A percentile compares a stretch with the other conserved stretches of the same genome.
These are phyloP conservation scores for Neolamprologus falcicula DNA, from an alignment of 2,113 vertebrate species.

Conservation along the genomic window DNA sequence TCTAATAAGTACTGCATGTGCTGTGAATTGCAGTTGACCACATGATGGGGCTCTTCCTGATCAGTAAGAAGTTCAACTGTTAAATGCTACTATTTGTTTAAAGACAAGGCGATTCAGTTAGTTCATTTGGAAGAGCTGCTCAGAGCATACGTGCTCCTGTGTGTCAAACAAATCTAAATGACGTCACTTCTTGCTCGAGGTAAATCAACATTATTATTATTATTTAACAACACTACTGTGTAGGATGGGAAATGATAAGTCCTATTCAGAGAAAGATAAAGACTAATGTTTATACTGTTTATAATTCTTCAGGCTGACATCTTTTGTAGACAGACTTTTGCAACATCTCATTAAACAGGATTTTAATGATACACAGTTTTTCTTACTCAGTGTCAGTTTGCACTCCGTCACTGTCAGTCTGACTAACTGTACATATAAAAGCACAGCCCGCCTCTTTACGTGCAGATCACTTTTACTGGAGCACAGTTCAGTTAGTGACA, in stretches of 20 bases:
- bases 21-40: neutral
- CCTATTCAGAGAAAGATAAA: neutral
- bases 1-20: neutral
- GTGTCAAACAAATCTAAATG: neutral
- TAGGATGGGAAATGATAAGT: neutral
- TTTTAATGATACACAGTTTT: fast-evolving
- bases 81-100: neutral
- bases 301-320: neutral
- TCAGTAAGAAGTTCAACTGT: neutral
- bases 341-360: neutral
- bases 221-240: fast-evolving
- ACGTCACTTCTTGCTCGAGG: fast-evolving
- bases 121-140: neutral
- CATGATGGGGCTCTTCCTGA: neutral
- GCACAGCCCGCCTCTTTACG: neutral
- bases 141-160: neutral
- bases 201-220: neutral
- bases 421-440: fast-evolving
- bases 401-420: neutral
- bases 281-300: neutral
- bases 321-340: too few species aligned
- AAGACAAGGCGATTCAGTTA: neutral
- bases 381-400: neutral
- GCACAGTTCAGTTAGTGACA: neutral
- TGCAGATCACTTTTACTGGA: neutral